These are phyloP conservation scores for Meles meles DNA, from an alignment of 2,113 vertebrate genomes.

Conservation along the genomic window DNA sequence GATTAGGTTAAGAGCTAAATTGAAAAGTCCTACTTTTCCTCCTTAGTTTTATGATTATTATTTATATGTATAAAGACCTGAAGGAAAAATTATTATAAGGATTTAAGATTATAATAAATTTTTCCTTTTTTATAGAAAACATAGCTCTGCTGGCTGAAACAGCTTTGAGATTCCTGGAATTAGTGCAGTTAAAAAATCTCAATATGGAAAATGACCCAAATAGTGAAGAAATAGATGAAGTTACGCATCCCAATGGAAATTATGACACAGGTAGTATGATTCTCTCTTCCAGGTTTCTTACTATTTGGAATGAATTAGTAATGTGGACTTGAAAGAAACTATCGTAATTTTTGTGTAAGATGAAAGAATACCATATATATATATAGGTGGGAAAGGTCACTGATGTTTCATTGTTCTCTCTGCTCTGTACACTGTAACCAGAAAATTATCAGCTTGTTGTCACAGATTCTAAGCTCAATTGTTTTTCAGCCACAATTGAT, in stretches of 20 bases:
- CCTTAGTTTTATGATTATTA: neutral
- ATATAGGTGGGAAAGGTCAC: neutral
- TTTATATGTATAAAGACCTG: neutral
- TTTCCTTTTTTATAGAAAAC: slow-evolving; percentile 86
- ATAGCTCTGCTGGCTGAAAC: slow-evolving; percentile 97
- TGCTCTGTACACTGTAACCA: neutral
- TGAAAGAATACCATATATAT: neutral
- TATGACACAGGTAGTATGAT: slow-evolving; percentile 92
- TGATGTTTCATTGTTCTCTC: neutral
- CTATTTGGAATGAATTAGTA: neutral
- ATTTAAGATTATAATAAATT: neutral
- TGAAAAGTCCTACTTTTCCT: neutral
- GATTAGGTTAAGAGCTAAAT: neutral
- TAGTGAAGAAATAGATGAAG: slow-evolving; percentile 93
- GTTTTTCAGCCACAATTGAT: slow-evolving; percentile 17
- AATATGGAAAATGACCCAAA: slow-evolving; percentile 92
- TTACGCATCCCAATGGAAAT: slow-evolving; percentile 92
- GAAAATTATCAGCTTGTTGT: neutral
- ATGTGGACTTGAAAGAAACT: neutral
- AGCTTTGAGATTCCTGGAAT: slow-evolving; percentile 94
- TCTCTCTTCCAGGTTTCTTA: neutral
- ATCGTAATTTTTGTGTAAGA: neutral
- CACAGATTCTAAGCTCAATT: neutral
- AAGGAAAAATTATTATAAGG: neutral
- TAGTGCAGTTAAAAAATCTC: slow-evolving; percentile 96